Base-by-base conservation (phyloP, 92 coral and sea anemone species). In the Blastomussa wellsi region DNA sequence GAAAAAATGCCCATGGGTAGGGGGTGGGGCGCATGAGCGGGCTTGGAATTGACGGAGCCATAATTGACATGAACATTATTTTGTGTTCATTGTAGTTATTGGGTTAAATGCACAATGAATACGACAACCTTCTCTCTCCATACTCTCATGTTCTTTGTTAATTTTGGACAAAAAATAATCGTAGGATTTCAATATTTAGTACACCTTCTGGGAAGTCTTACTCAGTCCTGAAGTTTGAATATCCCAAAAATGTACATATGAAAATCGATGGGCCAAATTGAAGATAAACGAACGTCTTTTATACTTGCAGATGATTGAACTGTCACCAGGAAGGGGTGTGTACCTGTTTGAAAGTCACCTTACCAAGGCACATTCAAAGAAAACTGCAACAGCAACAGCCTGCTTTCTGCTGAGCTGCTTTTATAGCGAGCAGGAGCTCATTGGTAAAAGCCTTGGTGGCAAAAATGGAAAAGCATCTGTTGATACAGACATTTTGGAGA, bases 361-460 rank as follows among this genome's bases (percentile, higher is more conserved):
- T 47, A 76, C 86, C 41, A 90, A 90, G 80, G 90, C 90, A 57
- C 29, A 28, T 72, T 22, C 90, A 32, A 86, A 86, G 38, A 86
- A 68, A 81, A 80, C 88, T 29, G 77, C 93, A 17, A 90, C 93
- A 76, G 87, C 83, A 29, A 90, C 90, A 77, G 93, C 90, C 36
- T 82, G 80, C 55, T 86, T 90, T 68, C 90, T 90, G 28, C 76
- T 90, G 52, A 86, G 78, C 76, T 90, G 88, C 74, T 90, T 90
- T 70, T 90, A 72, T 70, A 79, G 72, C 24, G 88, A 88, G 55
- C 72, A 53, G 31, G 89, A 89, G 55, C 88, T 88, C 33, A 67
- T 78, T 20, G 91, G 86, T 31, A 90, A 78, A 59, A 90, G 87
- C 78, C 87, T 90, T 36, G 69, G 79, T 9, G 90, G 90, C 66